phyloP scores from a whole-genome alignment of 2,113 vertebrate species.

The Beaufortia kweichowensis region DNA sequence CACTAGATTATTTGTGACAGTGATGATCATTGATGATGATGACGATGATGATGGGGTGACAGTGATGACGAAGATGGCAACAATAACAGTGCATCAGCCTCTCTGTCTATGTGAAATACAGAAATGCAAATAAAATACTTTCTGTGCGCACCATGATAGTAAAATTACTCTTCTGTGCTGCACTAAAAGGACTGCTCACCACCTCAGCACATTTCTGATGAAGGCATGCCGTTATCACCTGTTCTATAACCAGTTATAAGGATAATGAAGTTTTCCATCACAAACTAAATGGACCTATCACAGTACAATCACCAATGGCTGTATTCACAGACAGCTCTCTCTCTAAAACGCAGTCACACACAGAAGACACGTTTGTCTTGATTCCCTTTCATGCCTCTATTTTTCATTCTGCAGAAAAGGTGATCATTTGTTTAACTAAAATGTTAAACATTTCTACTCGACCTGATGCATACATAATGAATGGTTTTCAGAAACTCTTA shows the following conservation, averaged over 20 bases:
- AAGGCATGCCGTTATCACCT: constrained; percentile 27
- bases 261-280: constrained; percentile 44
- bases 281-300: constrained; percentile 13
- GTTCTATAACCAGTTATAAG: constrained; percentile 31
- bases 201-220: constrained; percentile 29
- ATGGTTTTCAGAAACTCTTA: neutral
- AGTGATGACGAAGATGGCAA: constrained; percentile 14
- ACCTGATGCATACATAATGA: constrained; percentile 14
- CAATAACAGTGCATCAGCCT: constrained; percentile 5
- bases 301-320: constrained; percentile 16
- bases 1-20: constrained; percentile 20
- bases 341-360: neutral
- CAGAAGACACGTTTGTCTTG: neutral
- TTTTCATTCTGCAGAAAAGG: neutral
- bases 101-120: neutral
- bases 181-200: neutral
- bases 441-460: neutral
- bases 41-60: constrained; percentile 23
- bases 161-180: constrained; percentile 1
- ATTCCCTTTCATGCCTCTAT: neutral
- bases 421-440: neutral
- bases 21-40: constrained; percentile 2
- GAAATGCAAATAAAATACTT: constrained; percentile 10
- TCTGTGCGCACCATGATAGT: neutral
- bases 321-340: neutral